Conservation (phyloP, 2,113 vertebrate genomes). For the Gymnogyps californianus region DNA sequence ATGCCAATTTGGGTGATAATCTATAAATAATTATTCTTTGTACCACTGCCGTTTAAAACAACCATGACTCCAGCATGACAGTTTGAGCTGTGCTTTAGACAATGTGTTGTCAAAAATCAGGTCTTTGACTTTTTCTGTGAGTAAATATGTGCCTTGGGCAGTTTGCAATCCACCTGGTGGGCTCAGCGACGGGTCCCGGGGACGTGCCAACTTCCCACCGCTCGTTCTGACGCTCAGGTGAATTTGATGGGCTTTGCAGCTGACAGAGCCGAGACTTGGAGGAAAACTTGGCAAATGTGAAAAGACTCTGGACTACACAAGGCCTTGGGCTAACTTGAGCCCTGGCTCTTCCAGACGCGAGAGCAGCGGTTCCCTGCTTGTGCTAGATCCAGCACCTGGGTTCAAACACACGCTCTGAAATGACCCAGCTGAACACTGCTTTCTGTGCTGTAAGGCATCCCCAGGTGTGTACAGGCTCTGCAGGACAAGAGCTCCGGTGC, state of each 20-base stretch:
- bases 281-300: background rate
- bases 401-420: background rate
- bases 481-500: background rate
- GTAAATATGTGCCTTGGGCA: background rate
- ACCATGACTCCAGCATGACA: background rate
- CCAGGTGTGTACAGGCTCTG: background rate
- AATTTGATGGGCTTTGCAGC: background rate
- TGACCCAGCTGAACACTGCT: background rate
- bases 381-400: too few relatives aligned
- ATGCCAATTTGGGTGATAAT: background rate
- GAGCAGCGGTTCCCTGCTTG: too few relatives aligned
- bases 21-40: background rate
- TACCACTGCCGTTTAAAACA: background rate
- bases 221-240: rapidly evolving
- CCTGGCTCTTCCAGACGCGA: background rate
- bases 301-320: background rate
- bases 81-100: background rate
- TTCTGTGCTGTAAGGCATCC: background rate
- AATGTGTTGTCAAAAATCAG: background rate
- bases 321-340: background rate
- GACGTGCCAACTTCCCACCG: background rate
- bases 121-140: background rate
- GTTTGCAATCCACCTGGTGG: background rate
- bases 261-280: background rate
- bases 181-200: background rate